Evolutionary conservation across 2,797 vertebrate genomes (phyloP).

Genomic region (Anguilla pacifica): DNA sequence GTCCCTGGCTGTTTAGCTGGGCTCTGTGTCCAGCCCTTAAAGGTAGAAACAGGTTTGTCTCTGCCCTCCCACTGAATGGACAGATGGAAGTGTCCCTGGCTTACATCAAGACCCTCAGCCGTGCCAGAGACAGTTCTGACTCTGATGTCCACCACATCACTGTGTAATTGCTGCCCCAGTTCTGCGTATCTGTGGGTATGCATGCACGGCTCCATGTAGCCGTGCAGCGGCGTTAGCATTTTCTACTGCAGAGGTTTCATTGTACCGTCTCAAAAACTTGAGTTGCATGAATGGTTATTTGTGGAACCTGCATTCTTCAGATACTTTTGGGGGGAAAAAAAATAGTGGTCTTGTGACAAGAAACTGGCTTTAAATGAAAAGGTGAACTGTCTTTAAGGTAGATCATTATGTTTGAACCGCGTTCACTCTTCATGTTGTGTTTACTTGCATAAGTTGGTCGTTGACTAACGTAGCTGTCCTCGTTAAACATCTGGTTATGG

Average conservation of each 20-base stretch:
- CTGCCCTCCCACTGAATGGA: neutral
- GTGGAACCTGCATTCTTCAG: neutral
- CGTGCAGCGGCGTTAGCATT: neutral
- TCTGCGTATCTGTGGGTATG: neutral
- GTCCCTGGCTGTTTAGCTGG: neutral
- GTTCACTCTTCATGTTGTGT: neutral
- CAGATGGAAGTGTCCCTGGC: slow-evolving; percentile 14
- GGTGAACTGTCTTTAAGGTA: neutral
- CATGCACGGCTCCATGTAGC: neutral
- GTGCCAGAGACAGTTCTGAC: neutral
- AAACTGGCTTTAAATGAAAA: neutral
- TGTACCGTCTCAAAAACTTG: neutral
- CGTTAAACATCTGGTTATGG: neutral
- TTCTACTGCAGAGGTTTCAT: neutral
- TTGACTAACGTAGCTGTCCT: neutral
- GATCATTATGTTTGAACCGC: neutral
- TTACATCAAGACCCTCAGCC: neutral
- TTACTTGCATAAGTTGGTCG: neutral
- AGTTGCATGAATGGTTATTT: neutral
- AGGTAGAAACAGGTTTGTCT: neutral
- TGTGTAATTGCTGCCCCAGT: neutral
- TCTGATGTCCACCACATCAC: neutral
- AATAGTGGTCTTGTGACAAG: neutral
- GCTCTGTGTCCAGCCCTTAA: neutral
- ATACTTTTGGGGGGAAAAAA: neutral